These are phyloP conservation scores for Lissocephala sabroskyi DNA, from an alignment of 2,888 invertebrate species.

Conservation along the genomic window DNA sequence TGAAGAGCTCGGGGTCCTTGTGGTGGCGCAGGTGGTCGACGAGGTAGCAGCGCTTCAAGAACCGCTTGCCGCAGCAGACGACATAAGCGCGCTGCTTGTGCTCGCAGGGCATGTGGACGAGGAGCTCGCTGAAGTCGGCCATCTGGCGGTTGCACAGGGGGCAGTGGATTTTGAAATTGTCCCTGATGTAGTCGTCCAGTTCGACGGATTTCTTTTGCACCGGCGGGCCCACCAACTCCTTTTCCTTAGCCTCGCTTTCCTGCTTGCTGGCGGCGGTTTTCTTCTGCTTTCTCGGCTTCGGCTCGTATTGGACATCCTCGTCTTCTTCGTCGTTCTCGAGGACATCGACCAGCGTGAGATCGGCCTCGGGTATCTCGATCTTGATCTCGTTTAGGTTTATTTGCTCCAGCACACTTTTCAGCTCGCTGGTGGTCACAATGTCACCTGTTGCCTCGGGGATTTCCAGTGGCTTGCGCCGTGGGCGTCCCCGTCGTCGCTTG, in stretches of 20 bases:
- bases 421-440: slow-evolving; percentile 14
- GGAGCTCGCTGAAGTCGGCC: slow-evolving; percentile 49
- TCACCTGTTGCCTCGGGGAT: slow-evolving; percentile 2
- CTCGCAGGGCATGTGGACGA: slow-evolving; percentile 48
- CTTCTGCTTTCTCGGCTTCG: slow-evolving; percentile 2
- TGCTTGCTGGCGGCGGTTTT: background rate
- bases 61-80: slow-evolving; percentile 66
- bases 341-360: slow-evolving; percentile 40
- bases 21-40: slow-evolving; percentile 68
- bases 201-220: slow-evolving; percentile 43
- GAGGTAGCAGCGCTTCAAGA: slow-evolving; percentile 58
- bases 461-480: slow-evolving; percentile 12
- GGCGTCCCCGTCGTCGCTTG: slow-evolving; percentile 50
- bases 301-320: slow-evolving; percentile 19
- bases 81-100: slow-evolving; percentile 65
- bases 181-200: slow-evolving; percentile 55
- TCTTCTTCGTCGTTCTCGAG: slow-evolving; percentile 30
- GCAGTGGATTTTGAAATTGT: slow-evolving; percentile 65
- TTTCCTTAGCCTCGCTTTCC: slow-evolving; percentile 8
- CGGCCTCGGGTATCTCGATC: slow-evolving; percentile 45
- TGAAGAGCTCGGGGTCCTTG: slow-evolving; percentile 67
- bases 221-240: slow-evolving; percentile 5
- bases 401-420: slow-evolving; percentile 41
- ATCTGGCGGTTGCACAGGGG: slow-evolving; percentile 52
- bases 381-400: slow-evolving; percentile 44